Conservation (phyloP, 1,140 invertebrate species). For the Coboldia fuscipes region DNA sequence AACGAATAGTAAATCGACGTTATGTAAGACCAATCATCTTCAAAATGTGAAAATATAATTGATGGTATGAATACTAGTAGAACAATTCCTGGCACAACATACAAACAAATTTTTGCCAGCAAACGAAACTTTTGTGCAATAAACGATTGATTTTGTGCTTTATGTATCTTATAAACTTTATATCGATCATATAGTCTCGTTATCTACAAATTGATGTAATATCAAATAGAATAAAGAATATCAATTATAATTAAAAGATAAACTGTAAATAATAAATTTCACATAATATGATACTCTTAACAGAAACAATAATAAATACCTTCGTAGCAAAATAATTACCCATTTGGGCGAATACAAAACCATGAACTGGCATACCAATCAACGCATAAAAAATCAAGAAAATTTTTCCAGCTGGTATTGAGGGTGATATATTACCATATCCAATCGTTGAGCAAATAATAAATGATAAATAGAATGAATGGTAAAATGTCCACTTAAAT, state of each 20-base stretch:
- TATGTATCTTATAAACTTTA: constrained; percentile 41
- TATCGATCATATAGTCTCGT: constrained; percentile 49
- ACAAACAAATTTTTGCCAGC: constrained; percentile 52
- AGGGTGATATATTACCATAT: constrained; percentile 73
- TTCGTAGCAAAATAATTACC: constrained; percentile 70
- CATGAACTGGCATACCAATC: constrained; percentile 87
- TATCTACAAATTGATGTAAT: constrained; percentile 39
- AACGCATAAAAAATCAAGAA: constrained; percentile 84
- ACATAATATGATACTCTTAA: too few species aligned
- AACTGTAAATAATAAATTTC: too few species aligned
- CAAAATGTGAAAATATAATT: constrained; percentile 67
- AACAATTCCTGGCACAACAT: constrained; percentile 63
- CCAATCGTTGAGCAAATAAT: constrained; percentile 89
- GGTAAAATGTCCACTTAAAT: constrained; percentile 73
- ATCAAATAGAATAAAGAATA: too few species aligned
- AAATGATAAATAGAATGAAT: constrained; percentile 84
- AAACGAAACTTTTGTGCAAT: constrained; percentile 46
- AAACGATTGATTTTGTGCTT: constrained; percentile 30
- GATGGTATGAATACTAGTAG: constrained; percentile 87
- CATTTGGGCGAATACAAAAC: constrained; percentile 57
- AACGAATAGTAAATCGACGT: constrained; percentile 80
- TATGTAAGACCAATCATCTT: constrained; percentile 74
- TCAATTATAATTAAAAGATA: too few species aligned
- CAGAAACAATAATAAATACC: too few species aligned
- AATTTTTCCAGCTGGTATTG: constrained; percentile 56